Conservation (phyloP, 2,888 invertebrate species). For the Brachycybe producta region DNA sequence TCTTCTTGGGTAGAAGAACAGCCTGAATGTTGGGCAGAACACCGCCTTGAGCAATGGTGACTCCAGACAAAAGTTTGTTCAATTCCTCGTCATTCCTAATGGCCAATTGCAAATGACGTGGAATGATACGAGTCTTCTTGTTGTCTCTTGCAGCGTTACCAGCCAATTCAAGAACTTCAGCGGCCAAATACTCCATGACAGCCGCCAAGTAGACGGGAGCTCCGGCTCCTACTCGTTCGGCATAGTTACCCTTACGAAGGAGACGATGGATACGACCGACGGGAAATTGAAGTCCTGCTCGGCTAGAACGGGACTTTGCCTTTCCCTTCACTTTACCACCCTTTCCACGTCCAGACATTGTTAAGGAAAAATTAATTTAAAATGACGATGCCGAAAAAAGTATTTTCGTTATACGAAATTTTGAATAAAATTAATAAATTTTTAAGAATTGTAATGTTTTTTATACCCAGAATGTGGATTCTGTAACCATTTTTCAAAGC, state of each 20-base stretch:
- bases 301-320: constrained; percentile 37
- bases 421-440: no score
- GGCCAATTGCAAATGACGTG: constrained; percentile 63
- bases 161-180: constrained; percentile 52
- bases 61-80: constrained; percentile 58
- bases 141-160: constrained; percentile 50
- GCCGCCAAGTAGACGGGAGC: constrained; percentile 32
- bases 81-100: constrained; percentile 71
- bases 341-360: constrained; percentile 38
- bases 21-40: constrained; percentile 68
- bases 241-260: constrained; percentile 33
- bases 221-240: constrained; percentile 36
- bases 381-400: no score
- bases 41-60: constrained; percentile 68
- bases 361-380: no score
- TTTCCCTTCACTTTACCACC: constrained; percentile 39
- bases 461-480: no score
- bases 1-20: constrained; percentile 59
- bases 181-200: constrained; percentile 50
- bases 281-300: constrained; percentile 31
- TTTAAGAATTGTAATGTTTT: no score
- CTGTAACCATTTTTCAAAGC: no score
- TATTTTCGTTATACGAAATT: no score
- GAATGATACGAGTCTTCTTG: constrained; percentile 57
- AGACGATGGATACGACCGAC: constrained; percentile 30